Base-by-base conservation (phyloP, 2,888 invertebrate genomes). In the Crepidodera aurea region DNA sequence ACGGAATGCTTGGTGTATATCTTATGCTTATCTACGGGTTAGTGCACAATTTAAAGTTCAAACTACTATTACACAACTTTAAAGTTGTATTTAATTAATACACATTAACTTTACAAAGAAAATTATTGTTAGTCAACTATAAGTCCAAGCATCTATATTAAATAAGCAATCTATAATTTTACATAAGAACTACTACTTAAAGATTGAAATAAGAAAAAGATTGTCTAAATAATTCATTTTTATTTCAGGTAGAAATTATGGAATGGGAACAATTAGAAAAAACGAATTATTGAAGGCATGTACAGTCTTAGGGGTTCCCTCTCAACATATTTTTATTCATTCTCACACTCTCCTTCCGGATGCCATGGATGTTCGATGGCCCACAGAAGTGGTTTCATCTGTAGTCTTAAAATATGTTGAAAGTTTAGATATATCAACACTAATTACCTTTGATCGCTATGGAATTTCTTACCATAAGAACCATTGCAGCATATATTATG, bases 381-480 rank as follows among this genome's bases (percentile, higher is more conserved):
- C 89, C 56, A 82, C 85, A 61, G 86, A 88, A 71, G 78, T 86
- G 12, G 83, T 92, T 48, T 86, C 88, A 18, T 84, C 85, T 55
- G 81, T 87, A 67, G 84, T 93, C 69, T 78, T 87, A 56, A 84
- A 87, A 66, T 86, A 90, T 61, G 82, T 94, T 34, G 90, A 92
- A 79, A 84, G 86, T 60, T 84, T 92, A 73, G 88, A 88, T 73
- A 90, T 94, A 75, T 90, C 93, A 76, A 91, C 92, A 1, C 84
- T 98, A 54, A 87, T 98, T 56, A 96, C 98, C 12, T 99, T 99
- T 84, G 99, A 99, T 82, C 88, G 90, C 75, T 86, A 90, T 77
- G 99, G 98, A 51, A 90, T 99, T 4, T 97, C 96, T 71, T 89
- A 91, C 4, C 98, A 99, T 83, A 84, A 87, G 18, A 99, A 99